Evolutionary conservation across 2,888 invertebrate species (phyloP).

Genomic region (Xestia c-nigrum): DNA sequence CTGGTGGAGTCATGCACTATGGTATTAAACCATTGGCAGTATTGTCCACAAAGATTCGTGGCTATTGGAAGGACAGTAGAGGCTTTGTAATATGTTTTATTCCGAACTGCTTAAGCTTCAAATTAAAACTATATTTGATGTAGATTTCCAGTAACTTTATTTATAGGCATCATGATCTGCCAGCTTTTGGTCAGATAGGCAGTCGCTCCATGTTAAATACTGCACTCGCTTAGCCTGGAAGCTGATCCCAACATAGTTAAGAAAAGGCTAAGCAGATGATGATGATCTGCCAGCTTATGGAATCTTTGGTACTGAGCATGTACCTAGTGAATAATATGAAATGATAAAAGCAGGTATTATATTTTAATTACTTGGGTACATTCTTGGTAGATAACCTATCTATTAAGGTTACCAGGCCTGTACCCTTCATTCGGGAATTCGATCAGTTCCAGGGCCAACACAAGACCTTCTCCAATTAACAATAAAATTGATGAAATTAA

Average conservation of each 20-base stretch:
- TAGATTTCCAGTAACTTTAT: background rate
- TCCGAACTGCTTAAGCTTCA: too few relatives aligned
- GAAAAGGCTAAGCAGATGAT: too few relatives aligned
- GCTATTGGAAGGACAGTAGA: background rate
- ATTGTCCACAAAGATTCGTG: background rate
- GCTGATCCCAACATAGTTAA: too few relatives aligned
- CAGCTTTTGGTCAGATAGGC: background rate
- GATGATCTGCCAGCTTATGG: too few relatives aligned
- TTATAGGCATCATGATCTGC: background rate
- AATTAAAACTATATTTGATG: background rate
- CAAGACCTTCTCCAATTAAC: background rate
- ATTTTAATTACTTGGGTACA: background rate
- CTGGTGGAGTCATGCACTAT: background rate
- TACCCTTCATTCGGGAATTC: slow-evolving; percentile 4
- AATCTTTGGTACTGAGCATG: too few relatives aligned
- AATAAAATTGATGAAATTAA: slow-evolving; percentile 23
- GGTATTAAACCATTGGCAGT: background rate
- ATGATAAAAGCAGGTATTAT: background rate
- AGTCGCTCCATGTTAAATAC: too few relatives aligned
- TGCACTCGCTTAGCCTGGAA: too few relatives aligned
- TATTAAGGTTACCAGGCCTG: background rate
- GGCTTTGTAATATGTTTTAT: background rate
- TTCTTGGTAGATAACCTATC: background rate
- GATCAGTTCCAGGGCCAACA: slow-evolving; percentile 1
- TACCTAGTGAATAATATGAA: background rate